phyloP scores from a whole-genome alignment of 2,113 vertebrate species.

The Oncorhynchus tshawytscha region DNA sequence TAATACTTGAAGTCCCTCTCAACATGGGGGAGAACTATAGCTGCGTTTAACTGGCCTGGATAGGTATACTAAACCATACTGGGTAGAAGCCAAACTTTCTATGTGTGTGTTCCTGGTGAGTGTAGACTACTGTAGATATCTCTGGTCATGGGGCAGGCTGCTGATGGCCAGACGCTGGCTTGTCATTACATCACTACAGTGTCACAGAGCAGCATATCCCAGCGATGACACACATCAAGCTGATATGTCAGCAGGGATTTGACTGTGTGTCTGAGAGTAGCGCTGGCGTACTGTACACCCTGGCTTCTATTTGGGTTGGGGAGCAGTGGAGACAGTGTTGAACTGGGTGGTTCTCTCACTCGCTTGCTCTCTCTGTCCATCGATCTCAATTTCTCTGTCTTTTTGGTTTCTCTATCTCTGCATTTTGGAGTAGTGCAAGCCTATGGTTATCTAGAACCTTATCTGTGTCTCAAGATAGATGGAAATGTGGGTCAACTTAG shows the following conservation, averaged over 20 bases:
- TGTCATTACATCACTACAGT: background rate
- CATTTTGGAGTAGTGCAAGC: background rate
- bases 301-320: background rate
- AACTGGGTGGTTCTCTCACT: background rate
- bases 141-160: background rate
- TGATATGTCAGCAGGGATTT: constrained; percentile 29
- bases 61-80: background rate
- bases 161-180: constrained; percentile 6
- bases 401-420: background rate
- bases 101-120: background rate
- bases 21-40: constrained; percentile 16
- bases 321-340: background rate
- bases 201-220: background rate
- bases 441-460: no score
- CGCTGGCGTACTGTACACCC: background rate
- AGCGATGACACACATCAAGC: constrained; percentile 17
- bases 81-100: background rate
- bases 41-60: background rate
- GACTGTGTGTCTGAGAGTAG: constrained; percentile 2
- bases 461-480: no score
- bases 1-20: constrained; percentile 9
- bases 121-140: background rate
- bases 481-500: no score
- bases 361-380: background rate
- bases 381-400: background rate